A percentile compares a stretch with the other conserved stretches of the same genome.
Conservation (phyloP, 2,888 invertebrate genomes). For the Synergus japonicus region DNA sequence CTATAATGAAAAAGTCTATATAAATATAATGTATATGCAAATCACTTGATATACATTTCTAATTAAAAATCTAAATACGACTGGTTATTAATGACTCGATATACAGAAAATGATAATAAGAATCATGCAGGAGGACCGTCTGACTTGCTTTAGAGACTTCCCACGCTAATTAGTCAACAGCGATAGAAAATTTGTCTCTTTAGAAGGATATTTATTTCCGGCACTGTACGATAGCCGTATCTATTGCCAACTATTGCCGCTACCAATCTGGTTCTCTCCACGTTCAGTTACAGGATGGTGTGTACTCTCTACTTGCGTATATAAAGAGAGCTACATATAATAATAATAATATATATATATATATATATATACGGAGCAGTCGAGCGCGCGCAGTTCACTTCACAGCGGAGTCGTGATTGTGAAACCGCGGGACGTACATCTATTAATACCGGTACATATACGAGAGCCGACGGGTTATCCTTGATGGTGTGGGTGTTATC, state of each 20-base stretch:
- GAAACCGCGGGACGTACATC: conserved; percentile 72
- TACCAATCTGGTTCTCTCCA: conserved; percentile 48
- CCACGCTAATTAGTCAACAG: neutral
- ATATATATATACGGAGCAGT: neutral
- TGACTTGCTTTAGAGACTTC: neutral
- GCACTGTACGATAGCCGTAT: neutral
- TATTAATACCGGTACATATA: conserved; percentile 65
- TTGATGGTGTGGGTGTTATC: conserved; percentile 76
- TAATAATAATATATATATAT: neutral
- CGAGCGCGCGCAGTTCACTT: conserved; percentile 41
- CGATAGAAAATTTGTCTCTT: neutral
- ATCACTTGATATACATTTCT: too few relatives aligned
- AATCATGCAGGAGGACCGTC: neutral
- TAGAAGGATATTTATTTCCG: neutral
- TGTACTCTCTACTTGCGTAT: conserved; percentile 1
- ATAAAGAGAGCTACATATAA: conserved; percentile 48
- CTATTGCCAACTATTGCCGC: neutral
- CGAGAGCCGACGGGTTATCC: conserved; percentile 65
- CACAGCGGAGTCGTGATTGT: conserved; percentile 58
- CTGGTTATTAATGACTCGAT: neutral
- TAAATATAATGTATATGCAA: too few relatives aligned
- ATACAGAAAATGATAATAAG: too few relatives aligned
- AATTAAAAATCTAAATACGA: too few relatives aligned
- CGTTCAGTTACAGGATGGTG: conserved; percentile 47
- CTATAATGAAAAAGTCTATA: too few relatives aligned